Base-by-base conservation (phyloP, 2,888 invertebrate genomes). In the Eristalinus sepulchralis region DNA sequence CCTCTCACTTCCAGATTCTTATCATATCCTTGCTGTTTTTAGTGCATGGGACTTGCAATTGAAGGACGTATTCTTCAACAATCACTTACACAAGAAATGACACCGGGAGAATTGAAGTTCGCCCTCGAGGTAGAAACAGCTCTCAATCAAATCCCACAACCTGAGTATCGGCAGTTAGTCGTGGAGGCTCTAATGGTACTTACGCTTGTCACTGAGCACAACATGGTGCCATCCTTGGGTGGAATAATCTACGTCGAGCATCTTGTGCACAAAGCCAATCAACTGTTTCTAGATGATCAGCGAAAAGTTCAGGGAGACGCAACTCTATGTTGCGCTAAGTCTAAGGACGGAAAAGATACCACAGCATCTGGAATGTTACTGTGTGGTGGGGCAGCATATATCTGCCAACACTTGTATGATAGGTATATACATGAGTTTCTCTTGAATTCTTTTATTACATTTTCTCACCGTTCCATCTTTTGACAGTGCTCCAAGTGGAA, bases 31-130 rank as follows among this genome's bases (percentile, higher is more conserved):
- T 53, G 62, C 36, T 22, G 67, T 83, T 93, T 94, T 78, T 91
- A 96, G 96, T 98, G 98, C 90, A 97, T 98, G 94, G 99, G 98
- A 1, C 93, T 99, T 72, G 96, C 97, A 9, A 98, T 99, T 88
- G 98, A 98, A 92, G 98, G 97, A 0, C 96, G 97, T 91, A 94
- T 97, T 31, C 93, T 99, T 24, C 97, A 97, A 73, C 98, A 98
- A 90, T 97, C 97, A 92, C 93, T 99, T 70, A 99, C 99, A 0
- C 98, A 98, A 93, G 99, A 99, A 95, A 99, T 99, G 99, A 99
- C 99, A 0, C 95, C 98, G 0, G 98, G 98, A 57, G 99, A 99
- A 93, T 93, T 99, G 89, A 99, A 99, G 93, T 99, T 99, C 93
- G 99, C 99, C 0, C 94, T 99, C 17, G 98, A 98, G 75, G 99